A percentile compares a stretch with the other conserved stretches of the same genome.
Evolutionary conservation across 2,113 vertebrate genomes (phyloP).

Genomic region (Poecile atricapillus): DNA sequence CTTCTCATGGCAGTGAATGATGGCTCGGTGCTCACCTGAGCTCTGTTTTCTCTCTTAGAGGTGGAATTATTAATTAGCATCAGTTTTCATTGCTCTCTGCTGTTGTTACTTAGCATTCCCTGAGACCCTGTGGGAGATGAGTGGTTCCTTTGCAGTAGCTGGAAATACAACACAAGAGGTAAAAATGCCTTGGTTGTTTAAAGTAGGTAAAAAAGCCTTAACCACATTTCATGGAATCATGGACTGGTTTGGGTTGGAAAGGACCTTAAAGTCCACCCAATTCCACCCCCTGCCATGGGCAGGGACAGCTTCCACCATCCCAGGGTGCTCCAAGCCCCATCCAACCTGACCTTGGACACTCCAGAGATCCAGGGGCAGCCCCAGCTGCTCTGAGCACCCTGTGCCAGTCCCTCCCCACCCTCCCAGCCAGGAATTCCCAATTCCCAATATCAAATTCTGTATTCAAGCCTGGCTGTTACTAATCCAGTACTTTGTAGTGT

Average conservation of each 20-base stretch:
- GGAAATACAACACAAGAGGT: neutral
- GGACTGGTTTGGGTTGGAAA: neutral
- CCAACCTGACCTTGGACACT: accelerated
- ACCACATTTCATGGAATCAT: neutral
- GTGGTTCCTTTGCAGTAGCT: neutral
- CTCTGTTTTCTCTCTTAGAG: neutral
- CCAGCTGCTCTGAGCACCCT: accelerated
- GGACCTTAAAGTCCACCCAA: accelerated
- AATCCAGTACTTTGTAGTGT: neutral
- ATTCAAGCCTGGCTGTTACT: neutral
- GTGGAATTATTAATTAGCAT: neutral
- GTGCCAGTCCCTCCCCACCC: neutral
- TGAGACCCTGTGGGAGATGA: neutral
- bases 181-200: neutral
- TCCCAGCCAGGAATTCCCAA: accelerated
- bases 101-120: neutral
- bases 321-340: accelerated
- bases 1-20: neutral
- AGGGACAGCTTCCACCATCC: accelerated
- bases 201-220: neutral
- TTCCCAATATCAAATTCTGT: neutral
- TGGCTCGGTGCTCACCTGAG: neutral
- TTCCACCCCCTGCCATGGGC: neutral
- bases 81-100: neutral
- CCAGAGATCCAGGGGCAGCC: neutral